Conservation (phyloP, 2,888 invertebrate species). For the Elmis aenea region DNA sequence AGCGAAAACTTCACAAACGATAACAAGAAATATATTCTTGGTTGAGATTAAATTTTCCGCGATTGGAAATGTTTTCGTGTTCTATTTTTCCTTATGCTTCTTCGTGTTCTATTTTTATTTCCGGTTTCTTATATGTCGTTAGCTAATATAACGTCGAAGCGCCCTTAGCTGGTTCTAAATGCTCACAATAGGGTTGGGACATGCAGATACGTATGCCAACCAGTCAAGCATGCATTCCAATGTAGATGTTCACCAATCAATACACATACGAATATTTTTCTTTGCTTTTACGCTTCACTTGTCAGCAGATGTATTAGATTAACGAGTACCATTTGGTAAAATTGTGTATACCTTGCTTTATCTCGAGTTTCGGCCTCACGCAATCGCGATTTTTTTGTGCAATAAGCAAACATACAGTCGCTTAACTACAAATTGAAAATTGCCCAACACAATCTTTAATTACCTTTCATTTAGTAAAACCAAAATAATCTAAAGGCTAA, state of each 20-base stretch:
- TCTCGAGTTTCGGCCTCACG: too few species aligned
- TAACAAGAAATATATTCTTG: too few species aligned
- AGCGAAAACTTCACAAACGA: too few species aligned
- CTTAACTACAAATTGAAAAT: not conserved
- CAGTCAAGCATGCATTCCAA: constrained; percentile 35
- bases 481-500: too few species aligned
- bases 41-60: constrained; percentile 37
- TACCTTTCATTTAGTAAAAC: too few species aligned
- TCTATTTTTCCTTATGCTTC: constrained; percentile 31
- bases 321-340: constrained; percentile 20
- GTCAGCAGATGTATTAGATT: constrained; percentile 26
- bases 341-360: too few species aligned
- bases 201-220: constrained; percentile 33
- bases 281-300: constrained; percentile 24
- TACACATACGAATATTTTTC: constrained; percentile 28
- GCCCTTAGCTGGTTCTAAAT: constrained; percentile 26
- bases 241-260: constrained; percentile 35
- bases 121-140: constrained; percentile 36
- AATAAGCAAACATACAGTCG: too few species aligned
- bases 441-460: not conserved
- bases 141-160: constrained; percentile 37
- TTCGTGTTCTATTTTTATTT: constrained; percentile 37
- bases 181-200: constrained; percentile 34
- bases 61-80: constrained; percentile 34
- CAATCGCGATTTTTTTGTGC: too few species aligned